Evolutionary conservation across 92 coral and sea anemone species (phyloP), one percentile per base, ranked within the genome.

Genomic region (Scolanthus callimorphus): DNA sequence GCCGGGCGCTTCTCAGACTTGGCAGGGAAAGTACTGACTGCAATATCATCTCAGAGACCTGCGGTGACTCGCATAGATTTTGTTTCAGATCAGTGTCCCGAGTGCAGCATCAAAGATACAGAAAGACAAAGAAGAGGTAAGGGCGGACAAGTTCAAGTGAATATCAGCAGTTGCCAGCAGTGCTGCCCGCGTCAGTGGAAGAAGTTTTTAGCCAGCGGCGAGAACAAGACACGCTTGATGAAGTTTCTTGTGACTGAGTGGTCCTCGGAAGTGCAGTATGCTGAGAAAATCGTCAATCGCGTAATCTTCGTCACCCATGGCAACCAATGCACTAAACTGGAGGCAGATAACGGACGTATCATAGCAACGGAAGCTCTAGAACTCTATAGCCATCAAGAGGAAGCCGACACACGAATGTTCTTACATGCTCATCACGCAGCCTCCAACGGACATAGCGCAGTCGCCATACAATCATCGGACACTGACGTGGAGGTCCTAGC

Each of bases 381-480:
- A 54, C 60, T 63, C 23, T 24, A 11, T 59, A 53, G 56, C 30
- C 49, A 44, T 25, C 77, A 61, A 61, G 78, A 74, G 70, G 83
- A 82, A 63, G 79, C 82, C 34, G 88, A 66, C 67, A 80, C 88
- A 20, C 54, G 69, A 59, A 67, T 81, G 78, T 52, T 80, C 49
- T 68, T 78, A 45, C 78, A 70, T 68, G 78, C 78, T 69, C 13
- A 20, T 15, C 78, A 78, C 57, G 78, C 60, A 43, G 17, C 62
- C 22, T 31, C 22, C 26, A 26, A 60, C 11, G 65, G 65, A 13
- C 52, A 60, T 27, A 34, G 45, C 39, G 31, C 37, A 39, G 53
- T 60, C n/a, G 52, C 65, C 15, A 39, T 60, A 20, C 39, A 39
- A 11, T 60, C 65, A 17, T 60, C 65, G 13, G 65, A 60, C 52